These are phyloP conservation scores for Rhinopomastus cyanomelas DNA, from an alignment of 2,113 vertebrate species.

Conservation along the genomic window DNA sequence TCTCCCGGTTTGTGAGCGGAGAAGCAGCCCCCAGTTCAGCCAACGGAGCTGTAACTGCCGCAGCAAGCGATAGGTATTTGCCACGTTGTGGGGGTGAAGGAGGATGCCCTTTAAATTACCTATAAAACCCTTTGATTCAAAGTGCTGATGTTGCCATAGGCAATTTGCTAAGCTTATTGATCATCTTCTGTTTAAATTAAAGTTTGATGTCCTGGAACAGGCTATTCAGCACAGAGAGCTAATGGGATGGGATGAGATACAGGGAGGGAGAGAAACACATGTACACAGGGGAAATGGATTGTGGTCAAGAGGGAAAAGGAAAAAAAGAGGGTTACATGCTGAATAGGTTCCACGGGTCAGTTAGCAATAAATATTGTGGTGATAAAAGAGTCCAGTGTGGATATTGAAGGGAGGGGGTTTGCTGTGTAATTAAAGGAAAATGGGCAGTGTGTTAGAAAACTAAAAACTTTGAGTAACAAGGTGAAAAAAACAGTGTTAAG, in stretches of 20 bases:
- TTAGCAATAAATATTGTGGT: conserved; percentile 66
- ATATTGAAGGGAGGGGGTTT: conserved; percentile 5
- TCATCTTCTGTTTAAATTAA: conserved; percentile 84
- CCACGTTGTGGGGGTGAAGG: conserved; percentile 56
- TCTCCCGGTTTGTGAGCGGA: not conserved
- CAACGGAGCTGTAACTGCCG: not conserved
- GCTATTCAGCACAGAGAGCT: conserved; percentile 66
- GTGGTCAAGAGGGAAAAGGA: conserved; percentile 52
- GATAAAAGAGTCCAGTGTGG: conserved; percentile 37
- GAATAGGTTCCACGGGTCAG: conserved; percentile 40
- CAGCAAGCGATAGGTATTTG: conserved; percentile 27
- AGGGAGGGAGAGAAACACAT: conserved; percentile 54
- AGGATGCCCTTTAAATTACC: conserved; percentile 78
- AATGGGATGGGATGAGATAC: conserved; percentile 72
- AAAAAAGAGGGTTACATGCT: conserved; percentile 42
- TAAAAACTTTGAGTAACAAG: conserved; percentile 2
- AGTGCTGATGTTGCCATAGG: conserved; percentile 77
- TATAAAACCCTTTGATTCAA: conserved; percentile 78
- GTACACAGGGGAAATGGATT: conserved; percentile 70
- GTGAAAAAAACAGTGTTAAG: not conserved
- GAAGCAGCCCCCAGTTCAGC: not conserved
- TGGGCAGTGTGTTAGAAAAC: not conserved
- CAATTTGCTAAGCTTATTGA: conserved; percentile 83
- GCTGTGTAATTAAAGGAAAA: conserved; percentile 10
- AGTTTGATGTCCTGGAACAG: conserved; percentile 82